Base-by-base conservation (phyloP, 2,888 invertebrate species). In the Baccha elongata region DNA sequence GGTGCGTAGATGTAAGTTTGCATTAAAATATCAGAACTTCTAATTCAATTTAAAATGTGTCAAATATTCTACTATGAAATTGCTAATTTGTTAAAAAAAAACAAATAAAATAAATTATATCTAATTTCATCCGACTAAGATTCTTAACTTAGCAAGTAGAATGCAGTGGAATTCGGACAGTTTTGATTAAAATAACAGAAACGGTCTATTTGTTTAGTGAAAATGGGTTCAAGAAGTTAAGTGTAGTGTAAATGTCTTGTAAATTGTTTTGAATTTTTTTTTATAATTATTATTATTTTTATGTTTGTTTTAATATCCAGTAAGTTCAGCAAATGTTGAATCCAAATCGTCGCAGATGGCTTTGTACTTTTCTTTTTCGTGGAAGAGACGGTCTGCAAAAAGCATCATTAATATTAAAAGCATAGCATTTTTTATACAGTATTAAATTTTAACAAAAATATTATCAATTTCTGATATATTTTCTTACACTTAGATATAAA, bases 341-440 rank as follows among this genome's bases (percentile, higher is more conserved):
- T 98, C 98, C 94, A 98, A 93, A 93, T 98, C 98, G 93, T 98
- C 98, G 94, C 96, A 96, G 94, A 98, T 97, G 92, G 95, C 94
- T 95, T 98, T 98, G 96, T 97, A 96, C 91, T 95, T 95, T 92
- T 96, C 96, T 92, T 96, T 96, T 89, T 91, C 91, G 92, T 93
- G 94, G 93, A 95, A 95, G 92, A 96, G 93, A 90, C 94, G 93
- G 94, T 96, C 96, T 96, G 94, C 87, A 95, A 94, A 87, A 90
- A 89, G 91, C 90, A 89, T 89, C 89, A 86, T 87, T 86, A 26
- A 85, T 86, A 86, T 86, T 87, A 85, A 85, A 86, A 87, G 87
- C 87, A 85, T 84, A 85, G 85, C 86, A 85, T 74, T 83, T 81
- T 84, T 76, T 81, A 58, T 76, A 85, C 53, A 73, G 19, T 64